Conservation (phyloP, 2,113 vertebrate species). For the Lycocorax pyrrhopterus region DNA sequence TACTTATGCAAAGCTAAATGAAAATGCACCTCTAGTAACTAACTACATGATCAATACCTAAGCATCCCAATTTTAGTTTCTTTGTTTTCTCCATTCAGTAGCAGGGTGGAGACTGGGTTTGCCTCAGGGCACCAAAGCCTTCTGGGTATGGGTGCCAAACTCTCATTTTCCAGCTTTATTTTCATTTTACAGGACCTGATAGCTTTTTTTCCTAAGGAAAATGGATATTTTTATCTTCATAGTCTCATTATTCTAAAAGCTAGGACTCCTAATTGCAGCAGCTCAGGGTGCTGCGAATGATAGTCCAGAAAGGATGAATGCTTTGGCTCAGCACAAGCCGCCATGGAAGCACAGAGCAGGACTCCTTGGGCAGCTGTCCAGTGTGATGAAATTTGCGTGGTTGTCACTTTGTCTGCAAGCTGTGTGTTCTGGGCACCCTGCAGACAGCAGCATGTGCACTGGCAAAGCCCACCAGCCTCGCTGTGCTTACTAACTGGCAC, state of each 20-base stretch:
- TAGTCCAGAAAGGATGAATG: neutral
- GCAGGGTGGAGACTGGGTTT: neutral
- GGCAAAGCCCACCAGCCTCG: neutral
- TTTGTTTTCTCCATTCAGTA: neutral
- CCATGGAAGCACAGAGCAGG: neutral
- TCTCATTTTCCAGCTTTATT: neutral
- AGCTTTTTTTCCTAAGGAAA: neutral
- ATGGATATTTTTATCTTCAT: neutral
- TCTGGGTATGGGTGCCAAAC: neutral
- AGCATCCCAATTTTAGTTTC: neutral
- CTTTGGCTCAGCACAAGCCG: neutral
- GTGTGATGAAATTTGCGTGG: neutral
- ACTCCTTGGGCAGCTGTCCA: neutral
- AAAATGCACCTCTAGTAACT: neutral
- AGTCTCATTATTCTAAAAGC: neutral
- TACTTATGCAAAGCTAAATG: neutral
- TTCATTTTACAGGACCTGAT: no score
- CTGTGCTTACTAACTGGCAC: neutral
- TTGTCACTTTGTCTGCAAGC: neutral
- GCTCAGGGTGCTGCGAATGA: neutral
- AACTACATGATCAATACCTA: neutral
- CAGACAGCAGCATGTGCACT: neutral
- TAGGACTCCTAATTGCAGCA: neutral
- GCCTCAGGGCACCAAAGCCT: neutral
- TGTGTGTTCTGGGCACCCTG: neutral